Evolutionary conservation across 2,797 vertebrate species (phyloP).

Genomic region (Enteromius paludinosus): DNA sequence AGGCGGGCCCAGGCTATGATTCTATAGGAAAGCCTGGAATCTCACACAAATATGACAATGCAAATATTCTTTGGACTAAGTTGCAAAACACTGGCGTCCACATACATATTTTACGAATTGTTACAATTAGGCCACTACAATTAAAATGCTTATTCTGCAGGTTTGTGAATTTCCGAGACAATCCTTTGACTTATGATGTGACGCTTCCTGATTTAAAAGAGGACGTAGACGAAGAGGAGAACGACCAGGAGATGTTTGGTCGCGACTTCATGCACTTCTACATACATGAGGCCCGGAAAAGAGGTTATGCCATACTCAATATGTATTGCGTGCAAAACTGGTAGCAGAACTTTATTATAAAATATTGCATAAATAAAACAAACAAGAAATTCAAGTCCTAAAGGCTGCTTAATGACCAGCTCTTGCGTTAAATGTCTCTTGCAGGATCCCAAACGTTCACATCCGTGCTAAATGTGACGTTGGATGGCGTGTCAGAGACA

Average conservation of each 20-base stretch:
- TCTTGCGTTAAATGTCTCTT: slow-evolving; percentile 53
- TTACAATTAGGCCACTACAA: background rate
- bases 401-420: slow-evolving; percentile 11
- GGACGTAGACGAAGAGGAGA: slow-evolving; percentile 77
- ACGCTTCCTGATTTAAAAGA: slow-evolving; percentile 75
- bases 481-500: slow-evolving; percentile 48
- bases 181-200: slow-evolving; percentile 86
- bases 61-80: background rate
- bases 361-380: slow-evolving; percentile 19
- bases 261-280: slow-evolving; percentile 91
- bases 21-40: background rate
- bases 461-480: slow-evolving; percentile 59
- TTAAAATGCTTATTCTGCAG: slow-evolving; percentile 68
- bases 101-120: background rate
- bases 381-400: background rate
- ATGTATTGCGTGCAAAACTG: slow-evolving; percentile 62
- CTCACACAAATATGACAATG: background rate
- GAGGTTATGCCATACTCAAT: slow-evolving; percentile 70
- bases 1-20: background rate
- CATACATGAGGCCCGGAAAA: slow-evolving; percentile 83
- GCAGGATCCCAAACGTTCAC: slow-evolving; percentile 73
- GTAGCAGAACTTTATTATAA: slow-evolving; percentile 43
- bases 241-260: slow-evolving; percentile 89
- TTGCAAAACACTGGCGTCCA: background rate
- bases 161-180: slow-evolving; percentile 97